Base-by-base conservation (phyloP, 2,797 vertebrate species). In the Catharus ustulatus region DNA sequence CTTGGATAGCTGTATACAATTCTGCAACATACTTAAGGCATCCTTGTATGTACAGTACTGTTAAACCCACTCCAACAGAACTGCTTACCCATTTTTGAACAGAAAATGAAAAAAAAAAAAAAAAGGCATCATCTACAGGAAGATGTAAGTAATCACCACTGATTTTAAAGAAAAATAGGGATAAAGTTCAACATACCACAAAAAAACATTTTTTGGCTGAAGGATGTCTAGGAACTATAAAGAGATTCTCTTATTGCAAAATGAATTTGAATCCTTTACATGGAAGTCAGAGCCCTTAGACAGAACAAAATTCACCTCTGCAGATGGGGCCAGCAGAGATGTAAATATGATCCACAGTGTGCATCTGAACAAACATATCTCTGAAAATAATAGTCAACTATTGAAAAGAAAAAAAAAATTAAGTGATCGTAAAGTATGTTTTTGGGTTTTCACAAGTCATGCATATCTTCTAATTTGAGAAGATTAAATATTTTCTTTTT, bases 401-500 rank as follows among this genome's bases (percentile, higher is more conserved):
- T 20, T 94, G 34, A 66, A 93, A 93, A 94, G 34, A 66, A 64
- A 73, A 58, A 73, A 79, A 68, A 54, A 45, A 46, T 19, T 15
- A 38, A 78, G 63, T 77, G 59, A 97, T 89, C 71, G 95, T 78
- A 79, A 94, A 93, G 82, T 94, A 97, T 90, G 88, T 94, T 93
- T 92, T 94, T 95, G 95, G 91, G 81, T 90, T 90, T 96, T 95
- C 90, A 83, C 71, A 92, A 77, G 62, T 97, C 87, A 94, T 94
- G 92, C 87, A 93, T 84, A 93, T 95, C 95, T 85, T 94, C 94
- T 92, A 95, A 94, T 95, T 49, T 69, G 72, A 92, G 48, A 91
- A 77, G 81, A 90, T 88, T 90, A 89, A 86, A 75, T 92, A 79
- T 63, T 79, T 81, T 84, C 74, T 90, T 89, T 96, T 78, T 87